Evolutionary conservation across 2,888 invertebrate genomes (phyloP).

Genomic region (Mesoligia furuncula): DNA sequence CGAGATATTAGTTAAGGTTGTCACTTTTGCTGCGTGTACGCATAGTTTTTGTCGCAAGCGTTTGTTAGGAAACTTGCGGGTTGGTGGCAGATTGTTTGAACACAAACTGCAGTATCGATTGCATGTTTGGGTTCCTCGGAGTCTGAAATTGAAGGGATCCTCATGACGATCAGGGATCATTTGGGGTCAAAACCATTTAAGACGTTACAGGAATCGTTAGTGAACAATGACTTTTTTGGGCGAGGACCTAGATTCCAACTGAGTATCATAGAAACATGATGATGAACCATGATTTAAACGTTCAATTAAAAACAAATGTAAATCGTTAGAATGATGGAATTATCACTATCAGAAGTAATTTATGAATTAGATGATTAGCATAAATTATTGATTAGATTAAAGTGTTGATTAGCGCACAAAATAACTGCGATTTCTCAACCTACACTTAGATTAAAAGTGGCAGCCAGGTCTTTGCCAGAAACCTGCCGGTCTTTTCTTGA

Average conservation of each 20-base stretch:
- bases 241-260: background rate
- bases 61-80: background rate
- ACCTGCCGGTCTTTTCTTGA: background rate
- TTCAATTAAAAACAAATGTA: background rate
- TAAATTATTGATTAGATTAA: too few relatives aligned
- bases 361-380: too few relatives aligned
- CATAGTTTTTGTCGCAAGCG: background rate
- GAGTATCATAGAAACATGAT: background rate
- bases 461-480: background rate
- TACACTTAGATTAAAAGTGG: background rate
- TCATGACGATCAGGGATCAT: too few relatives aligned
- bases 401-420: too few relatives aligned
- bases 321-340: background rate
- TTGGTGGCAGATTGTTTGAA: background rate
- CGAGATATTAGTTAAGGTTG: conserved; percentile 37
- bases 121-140: background rate
- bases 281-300: background rate
- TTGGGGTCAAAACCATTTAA: too few relatives aligned
- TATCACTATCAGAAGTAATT: background rate
- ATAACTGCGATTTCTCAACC: background rate
- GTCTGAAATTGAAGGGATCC: background rate
- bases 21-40: background rate
- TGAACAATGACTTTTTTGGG: background rate
- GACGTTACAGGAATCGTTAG: too few relatives aligned
- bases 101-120: background rate